Evolutionary conservation across 2,113 vertebrate species (phyloP).

Genomic region (Oryzias celebensis): DNA sequence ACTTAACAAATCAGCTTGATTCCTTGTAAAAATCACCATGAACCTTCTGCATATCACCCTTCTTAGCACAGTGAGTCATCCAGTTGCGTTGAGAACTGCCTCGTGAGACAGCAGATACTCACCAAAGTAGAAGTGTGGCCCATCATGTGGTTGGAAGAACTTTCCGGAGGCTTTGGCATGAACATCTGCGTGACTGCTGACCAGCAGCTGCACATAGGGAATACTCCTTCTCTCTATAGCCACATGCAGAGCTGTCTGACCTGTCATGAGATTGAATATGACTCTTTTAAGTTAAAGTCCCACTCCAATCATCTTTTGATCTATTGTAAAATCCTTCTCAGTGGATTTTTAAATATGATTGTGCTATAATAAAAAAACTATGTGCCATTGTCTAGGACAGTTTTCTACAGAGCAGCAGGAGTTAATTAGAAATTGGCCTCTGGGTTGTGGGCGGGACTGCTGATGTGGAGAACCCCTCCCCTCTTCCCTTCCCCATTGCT

Average conservation of each 20-base stretch:
- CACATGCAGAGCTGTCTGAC: slow-evolving; percentile 94
- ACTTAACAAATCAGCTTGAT: background rate
- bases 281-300: background rate
- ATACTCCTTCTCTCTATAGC: slow-evolving; percentile 92
- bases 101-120: slow-evolving; percentile 46
- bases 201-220: slow-evolving; percentile 83
- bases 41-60: background rate
- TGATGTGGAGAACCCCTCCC: too few relatives aligned
- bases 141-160: slow-evolving; percentile 89
- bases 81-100: background rate
- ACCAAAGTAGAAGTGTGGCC: slow-evolving; percentile 94
- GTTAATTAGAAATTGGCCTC: too few relatives aligned
- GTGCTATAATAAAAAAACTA: background rate
- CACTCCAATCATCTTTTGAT: too few relatives aligned
- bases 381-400: background rate
- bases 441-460: too few relatives aligned
- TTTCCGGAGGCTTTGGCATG: slow-evolving; percentile 88
- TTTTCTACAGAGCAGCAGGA: too few relatives aligned
- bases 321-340: too few relatives aligned
- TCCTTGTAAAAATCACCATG: background rate
- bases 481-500: too few relatives aligned
- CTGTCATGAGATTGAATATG: slow-evolving; percentile 52
- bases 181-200: slow-evolving; percentile 89
- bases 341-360: too few relatives aligned
- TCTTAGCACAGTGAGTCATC: background rate